These are phyloP conservation scores for Drosophila infuscata DNA, from an alignment of 2,888 invertebrate species.

Conservation along the genomic window DNA sequence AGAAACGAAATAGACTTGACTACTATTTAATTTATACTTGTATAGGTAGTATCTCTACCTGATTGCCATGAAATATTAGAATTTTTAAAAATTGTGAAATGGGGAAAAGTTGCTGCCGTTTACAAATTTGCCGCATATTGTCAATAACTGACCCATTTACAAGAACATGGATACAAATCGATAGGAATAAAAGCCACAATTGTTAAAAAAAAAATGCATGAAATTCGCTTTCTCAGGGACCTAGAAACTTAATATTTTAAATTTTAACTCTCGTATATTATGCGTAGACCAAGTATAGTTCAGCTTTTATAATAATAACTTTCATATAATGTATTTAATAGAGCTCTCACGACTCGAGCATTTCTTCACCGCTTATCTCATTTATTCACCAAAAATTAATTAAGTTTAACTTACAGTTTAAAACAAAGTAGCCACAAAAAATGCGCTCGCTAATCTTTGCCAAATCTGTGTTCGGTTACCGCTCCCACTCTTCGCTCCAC, in stretches of 20 bases:
- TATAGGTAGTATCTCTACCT: not conserved
- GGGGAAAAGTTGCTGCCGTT: not conserved
- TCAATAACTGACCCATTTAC: too few relatives aligned
- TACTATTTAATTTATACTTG: not conserved
- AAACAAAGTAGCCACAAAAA: constrained; percentile 49
- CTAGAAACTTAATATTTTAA: too few relatives aligned
- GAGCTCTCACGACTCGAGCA: not conserved
- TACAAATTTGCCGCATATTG: too few relatives aligned
- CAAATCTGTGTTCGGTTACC: constrained; percentile 38
- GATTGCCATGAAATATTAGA: not conserved
- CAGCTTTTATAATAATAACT: too few relatives aligned
- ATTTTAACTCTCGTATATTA: too few relatives aligned
- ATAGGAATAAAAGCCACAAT: too few relatives aligned
- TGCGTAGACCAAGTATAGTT: too few relatives aligned
- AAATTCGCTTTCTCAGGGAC: too few relatives aligned
- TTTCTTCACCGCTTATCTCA: not conserved
- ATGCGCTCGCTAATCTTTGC: constrained; percentile 61
- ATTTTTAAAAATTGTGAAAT: not conserved
- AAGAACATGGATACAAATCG: too few relatives aligned
- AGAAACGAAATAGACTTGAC: too few relatives aligned
- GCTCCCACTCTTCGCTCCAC: not conserved
- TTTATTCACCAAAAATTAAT: constrained; percentile 58
- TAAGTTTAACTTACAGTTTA: constrained; percentile 47
- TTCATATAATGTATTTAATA: not conserved
- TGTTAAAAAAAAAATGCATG: too few relatives aligned